Evolutionary conservation across 2,113 vertebrate genomes (phyloP).

Genomic region (Cacatua alba): DNA sequence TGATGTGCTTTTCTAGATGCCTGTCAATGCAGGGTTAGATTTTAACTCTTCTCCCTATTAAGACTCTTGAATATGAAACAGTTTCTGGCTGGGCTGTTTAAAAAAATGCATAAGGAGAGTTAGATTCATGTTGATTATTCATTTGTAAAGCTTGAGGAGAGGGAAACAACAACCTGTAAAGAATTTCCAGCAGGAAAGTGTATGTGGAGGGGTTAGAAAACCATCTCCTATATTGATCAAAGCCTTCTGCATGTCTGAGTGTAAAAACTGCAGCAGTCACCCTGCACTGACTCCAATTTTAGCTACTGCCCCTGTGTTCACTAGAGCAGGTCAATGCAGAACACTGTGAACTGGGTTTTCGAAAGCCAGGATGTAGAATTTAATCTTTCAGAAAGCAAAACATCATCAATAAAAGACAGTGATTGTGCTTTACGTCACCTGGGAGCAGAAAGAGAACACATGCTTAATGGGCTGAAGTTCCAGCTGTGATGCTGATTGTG

Average conservation of each 20-base stretch:
- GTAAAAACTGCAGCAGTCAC: not conserved
- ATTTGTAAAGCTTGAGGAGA: not conserved
- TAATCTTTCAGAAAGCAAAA: not conserved
- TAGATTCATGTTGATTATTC: not conserved
- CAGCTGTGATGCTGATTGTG: not conserved
- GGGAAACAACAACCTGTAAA: not conserved
- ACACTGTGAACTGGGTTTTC: not conserved
- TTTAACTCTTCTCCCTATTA: not conserved
- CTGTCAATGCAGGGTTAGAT: not conserved
- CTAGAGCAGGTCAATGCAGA: not conserved
- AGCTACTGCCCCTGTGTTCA: not conserved
- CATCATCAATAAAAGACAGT: not conserved
- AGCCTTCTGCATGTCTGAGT: not conserved
- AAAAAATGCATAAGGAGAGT: not conserved
- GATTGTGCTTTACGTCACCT: not conserved
- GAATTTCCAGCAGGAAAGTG: not conserved
- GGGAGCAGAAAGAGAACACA: not conserved
- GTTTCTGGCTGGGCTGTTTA: not conserved
- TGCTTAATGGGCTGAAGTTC: conserved; percentile 3
- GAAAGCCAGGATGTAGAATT: conserved; percentile 27
- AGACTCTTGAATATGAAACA: not conserved
- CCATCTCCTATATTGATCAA: not conserved
- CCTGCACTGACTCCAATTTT: not conserved
- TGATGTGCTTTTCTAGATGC: not conserved
- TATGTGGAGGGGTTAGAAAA: not conserved